Conservation (phyloP, 2,888 invertebrate genomes). For the Heliconius sara region DNA sequence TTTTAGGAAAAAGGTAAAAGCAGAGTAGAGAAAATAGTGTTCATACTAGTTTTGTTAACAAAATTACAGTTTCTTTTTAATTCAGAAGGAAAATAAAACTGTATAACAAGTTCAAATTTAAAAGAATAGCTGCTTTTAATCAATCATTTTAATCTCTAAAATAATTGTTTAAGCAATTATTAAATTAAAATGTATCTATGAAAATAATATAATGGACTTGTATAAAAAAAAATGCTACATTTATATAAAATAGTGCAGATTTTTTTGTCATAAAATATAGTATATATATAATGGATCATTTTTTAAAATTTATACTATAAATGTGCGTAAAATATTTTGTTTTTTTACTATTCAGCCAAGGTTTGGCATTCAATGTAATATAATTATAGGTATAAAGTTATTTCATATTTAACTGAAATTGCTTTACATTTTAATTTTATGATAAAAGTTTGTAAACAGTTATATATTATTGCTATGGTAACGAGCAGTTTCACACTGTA, state of each 20-base stretch:
- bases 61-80: background rate
- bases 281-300: background rate
- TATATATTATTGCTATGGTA: background rate
- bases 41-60: background rate
- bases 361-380: background rate
- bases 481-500: background rate
- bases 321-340: conserved; percentile 31
- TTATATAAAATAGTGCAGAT: background rate
- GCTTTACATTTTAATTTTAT: background rate
- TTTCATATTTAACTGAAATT: background rate
- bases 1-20: background rate
- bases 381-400: background rate
- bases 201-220: too few species aligned
- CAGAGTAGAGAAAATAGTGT: background rate
- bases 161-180: too few species aligned
- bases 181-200: background rate
- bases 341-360: background rate
- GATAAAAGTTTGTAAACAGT: too few species aligned
- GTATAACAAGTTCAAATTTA: background rate
- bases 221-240: background rate
- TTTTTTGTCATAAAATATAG: background rate
- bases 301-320: background rate
- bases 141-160: too few species aligned
- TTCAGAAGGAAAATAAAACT: background rate
- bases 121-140: too few species aligned